Evolutionary conservation across 2,888 invertebrate genomes (phyloP), one percentile per base, ranked within the genome.

Genomic region (Antheraea assamensis): DNA sequence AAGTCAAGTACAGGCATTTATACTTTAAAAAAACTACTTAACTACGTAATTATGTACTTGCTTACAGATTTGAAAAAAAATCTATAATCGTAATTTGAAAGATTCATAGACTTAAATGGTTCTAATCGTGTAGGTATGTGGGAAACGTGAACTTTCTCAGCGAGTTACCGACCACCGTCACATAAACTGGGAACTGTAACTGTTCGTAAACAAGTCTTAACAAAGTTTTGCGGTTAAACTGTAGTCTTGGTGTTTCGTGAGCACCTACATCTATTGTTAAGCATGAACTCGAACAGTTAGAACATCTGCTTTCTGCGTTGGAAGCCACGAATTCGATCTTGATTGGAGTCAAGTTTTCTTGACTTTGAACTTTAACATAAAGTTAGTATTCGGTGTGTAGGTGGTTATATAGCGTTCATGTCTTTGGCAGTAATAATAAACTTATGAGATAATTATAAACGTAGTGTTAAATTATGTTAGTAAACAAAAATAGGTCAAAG

Each of bases 141-240:
- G 80, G 81, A 83, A 80, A 81, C 81, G 77, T 75, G 79, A 84
- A 86, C 80, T 80, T 83, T 86, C 83, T 83, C 80, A 81, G 74
- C 79, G 85, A 89, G 85, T 89, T 87, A 81, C 83, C 81, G 87
- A 87, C 88, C 84, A 85, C 87, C 87, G 87, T 88, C 89, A 88
- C 90, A 88, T 90, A 91, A 90, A 91, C 88, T 88, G 87, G 76
- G 82, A 89, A 88, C 89, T 87, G 87, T 86, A 87, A 89, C 87
- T 86, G 89, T 88, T 86, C 87, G 87, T 90, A 90, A 90, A 90
- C 90, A 91, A 92, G 89, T 90, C 90, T 88, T 88, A 90, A 90
- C 90, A 91, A 92, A 91, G 89, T 92, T 92, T 85, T 87, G 90
- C 84, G 91, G 91, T 88, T 88, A 88, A 90, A 88, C 90, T 91